These are phyloP conservation scores for Amblyraja radiata DNA, from an alignment of 2,797 vertebrate genomes.

Conservation along the genomic window DNA sequence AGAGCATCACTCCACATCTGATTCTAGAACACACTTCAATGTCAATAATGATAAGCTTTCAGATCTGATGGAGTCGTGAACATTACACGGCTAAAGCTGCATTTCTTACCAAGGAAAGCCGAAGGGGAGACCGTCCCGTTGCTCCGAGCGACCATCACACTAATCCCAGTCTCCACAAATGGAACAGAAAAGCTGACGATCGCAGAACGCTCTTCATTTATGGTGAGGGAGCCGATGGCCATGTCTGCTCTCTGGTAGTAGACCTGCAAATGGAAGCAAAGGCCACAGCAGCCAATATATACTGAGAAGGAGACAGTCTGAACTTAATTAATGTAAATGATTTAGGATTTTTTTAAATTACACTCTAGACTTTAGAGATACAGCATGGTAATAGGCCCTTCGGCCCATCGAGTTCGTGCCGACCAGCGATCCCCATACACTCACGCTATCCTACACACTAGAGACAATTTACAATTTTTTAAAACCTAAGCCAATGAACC, in stretches of 20 bases:
- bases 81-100: not conserved
- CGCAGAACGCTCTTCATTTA: conserved; percentile 94
- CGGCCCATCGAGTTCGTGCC: too few relatives aligned
- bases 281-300: too few relatives aligned
- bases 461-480: too few relatives aligned
- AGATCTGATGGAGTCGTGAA: not conserved
- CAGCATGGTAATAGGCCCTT: too few relatives aligned
- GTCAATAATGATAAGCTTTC: too few relatives aligned
- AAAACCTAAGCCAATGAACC: too few relatives aligned
- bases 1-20: not conserved
- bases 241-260: conserved; percentile 91
- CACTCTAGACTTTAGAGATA: too few relatives aligned
- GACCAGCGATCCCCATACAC: too few relatives aligned
- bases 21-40: not conserved
- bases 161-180: conserved; percentile 96
- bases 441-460: too few relatives aligned
- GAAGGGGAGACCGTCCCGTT: conserved; percentile 94
- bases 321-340: not conserved
- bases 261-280: conserved; percentile 60
- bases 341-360: not conserved
- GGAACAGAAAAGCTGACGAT: conserved; percentile 96
- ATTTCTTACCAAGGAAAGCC: conserved; percentile 80
- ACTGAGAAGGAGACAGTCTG: not conserved
- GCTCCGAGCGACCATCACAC: conserved; percentile 93
- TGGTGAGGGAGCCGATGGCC: conserved; percentile 96